Evolutionary conservation across 2,113 vertebrate genomes (phyloP).

Genomic region (Etheostoma spectabile): DNA sequence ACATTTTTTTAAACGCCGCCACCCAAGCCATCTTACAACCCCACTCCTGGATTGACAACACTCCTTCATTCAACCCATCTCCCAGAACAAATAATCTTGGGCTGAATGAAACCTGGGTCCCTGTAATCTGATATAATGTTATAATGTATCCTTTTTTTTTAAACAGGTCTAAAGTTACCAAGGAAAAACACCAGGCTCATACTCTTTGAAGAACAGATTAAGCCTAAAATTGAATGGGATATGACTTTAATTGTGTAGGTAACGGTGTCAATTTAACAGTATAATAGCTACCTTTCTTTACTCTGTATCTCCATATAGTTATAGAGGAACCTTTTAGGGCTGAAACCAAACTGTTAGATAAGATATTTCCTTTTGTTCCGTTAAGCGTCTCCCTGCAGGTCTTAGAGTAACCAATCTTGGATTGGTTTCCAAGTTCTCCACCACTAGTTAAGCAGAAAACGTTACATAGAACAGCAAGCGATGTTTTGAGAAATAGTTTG

Average conservation of each 20-base stretch:
- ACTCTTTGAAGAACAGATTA: background rate
- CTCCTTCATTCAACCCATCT: too few relatives aligned
- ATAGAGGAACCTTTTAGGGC: background rate
- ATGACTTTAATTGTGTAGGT: background rate
- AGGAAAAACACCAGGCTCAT: conserved; percentile 20
- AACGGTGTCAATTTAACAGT: background rate
- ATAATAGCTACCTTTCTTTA: background rate
- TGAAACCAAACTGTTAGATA: background rate
- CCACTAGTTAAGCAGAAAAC: background rate
- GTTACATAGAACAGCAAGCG: conserved; percentile 27
- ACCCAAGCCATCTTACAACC: too few relatives aligned
- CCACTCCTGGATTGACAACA: too few relatives aligned
- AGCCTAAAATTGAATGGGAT: background rate
- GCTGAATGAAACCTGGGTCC: too few relatives aligned
- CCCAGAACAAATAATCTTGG: too few relatives aligned
- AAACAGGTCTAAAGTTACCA: conserved; percentile 6
- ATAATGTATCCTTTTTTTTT: too few relatives aligned
- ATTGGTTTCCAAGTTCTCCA: background rate
- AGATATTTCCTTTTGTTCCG: background rate
- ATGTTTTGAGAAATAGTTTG: background rate
- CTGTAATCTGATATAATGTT: too few relatives aligned
- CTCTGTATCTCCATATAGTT: background rate
- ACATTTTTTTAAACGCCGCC: too few relatives aligned
- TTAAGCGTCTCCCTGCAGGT: background rate
- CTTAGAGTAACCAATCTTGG: background rate